Base-by-base conservation (phyloP, 2,888 invertebrate genomes). In the Palloptera scutellata region DNA sequence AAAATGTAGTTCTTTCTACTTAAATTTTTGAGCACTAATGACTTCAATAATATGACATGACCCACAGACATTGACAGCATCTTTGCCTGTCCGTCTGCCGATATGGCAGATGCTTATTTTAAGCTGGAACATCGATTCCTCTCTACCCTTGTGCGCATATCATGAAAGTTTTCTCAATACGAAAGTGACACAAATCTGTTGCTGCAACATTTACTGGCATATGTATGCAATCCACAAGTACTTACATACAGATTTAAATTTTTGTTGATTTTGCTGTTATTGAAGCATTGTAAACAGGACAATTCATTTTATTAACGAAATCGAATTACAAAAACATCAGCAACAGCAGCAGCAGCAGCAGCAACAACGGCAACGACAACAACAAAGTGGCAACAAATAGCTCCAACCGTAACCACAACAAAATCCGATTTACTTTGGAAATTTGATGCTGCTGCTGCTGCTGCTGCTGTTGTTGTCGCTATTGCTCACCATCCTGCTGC, bases 261-360 rank as follows among this genome's bases (percentile, higher is more conserved):
- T 45, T 40, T 19, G 52, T 30, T 15, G 51, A 10, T 45, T 42
- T 12, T 54, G 62, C 19, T 62, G 13, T 42, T 43, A 53, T 62
- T 53, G 40, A 17, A 41, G 42, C 62, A 62, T 62, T 53, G 62
- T 62, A 62, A 62, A 62, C 54, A 54, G 43, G 19, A 54, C 62
- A 62, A 58, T 67, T 67, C 59, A 54, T 59, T 62, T 63, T 58
- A 67, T 63, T 53, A 40, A 54, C 45, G 54, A 63, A 67, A 67
- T 67, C 54, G 59, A 63, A 63, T 72, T 68, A 69, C 71, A 60
- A 72, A 66, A 69, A 74, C 72, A 68, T 70, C 40, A 75, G 15
- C 58, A 51, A n/a, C 45, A 48, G 19, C 52, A 17, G 11, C 20
- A 10, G 11, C 20, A 45, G 19, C 48, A 58, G 41, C 58, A 51